Percentiles rank a stretch among this genome's conserved stretches.
Evolutionary conservation across 2,797 vertebrate species (phyloP).

Genomic region (Rallus crepitans): DNA sequence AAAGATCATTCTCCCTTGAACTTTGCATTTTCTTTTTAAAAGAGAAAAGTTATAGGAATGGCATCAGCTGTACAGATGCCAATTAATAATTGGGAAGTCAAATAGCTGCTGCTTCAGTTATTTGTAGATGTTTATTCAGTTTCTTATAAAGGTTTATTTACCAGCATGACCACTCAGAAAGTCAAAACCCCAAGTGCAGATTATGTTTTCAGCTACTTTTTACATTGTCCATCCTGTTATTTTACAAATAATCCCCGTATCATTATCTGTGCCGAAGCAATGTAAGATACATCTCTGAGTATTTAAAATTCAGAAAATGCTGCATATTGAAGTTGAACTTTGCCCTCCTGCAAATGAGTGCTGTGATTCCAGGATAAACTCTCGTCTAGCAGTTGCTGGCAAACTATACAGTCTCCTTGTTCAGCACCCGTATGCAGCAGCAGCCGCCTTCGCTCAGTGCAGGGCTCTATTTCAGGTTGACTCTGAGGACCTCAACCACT

Average conservation of each 20-base stretch:
- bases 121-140: neutral
- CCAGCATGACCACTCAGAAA: neutral
- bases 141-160: conserved; percentile 2
- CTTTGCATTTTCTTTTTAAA: neutral
- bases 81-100: neutral
- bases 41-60: neutral
- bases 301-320: conserved; percentile 21
- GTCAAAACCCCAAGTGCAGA: neutral
- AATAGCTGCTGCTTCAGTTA: neutral
- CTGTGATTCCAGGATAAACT: neutral
- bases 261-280: neutral
- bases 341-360: neutral
- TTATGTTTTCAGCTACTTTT: neutral
- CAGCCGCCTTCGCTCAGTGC: fast-evolving
- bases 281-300: fast-evolving
- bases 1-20: too few relatives aligned
- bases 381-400: neutral
- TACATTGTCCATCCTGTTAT: neutral
- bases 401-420: neutral
- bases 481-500: neutral
- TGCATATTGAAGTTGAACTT: neutral
- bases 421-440: neutral
- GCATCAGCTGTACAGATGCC: neutral
- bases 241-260: neutral
- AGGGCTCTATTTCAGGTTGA: fast-evolving